Evolutionary conservation across 2,888 invertebrate species (phyloP).

Genomic region (Cetonia aurata): DNA sequence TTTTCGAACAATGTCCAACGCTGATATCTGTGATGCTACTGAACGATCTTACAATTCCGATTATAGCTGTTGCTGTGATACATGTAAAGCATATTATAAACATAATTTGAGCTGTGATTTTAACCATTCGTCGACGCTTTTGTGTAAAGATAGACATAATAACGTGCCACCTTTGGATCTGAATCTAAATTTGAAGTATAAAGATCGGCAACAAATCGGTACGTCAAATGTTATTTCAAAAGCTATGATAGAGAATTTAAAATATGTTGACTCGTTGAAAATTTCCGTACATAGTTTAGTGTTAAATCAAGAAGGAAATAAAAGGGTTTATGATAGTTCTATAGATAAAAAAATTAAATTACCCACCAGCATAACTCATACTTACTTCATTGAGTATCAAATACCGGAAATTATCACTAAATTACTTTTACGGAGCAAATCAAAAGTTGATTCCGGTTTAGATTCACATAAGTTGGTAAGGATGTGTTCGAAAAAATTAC

Average conservation of each 20-base stretch:
- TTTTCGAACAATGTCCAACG: slow-evolving; percentile 64
- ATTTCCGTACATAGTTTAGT: slow-evolving; percentile 65
- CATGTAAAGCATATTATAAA: slow-evolving; percentile 60
- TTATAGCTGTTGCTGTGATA: slow-evolving; percentile 58
- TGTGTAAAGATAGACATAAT: slow-evolving; percentile 37
- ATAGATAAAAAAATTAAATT: slow-evolving; percentile 48
- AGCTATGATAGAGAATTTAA: slow-evolving; percentile 49
- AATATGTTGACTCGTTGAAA: slow-evolving; percentile 66
- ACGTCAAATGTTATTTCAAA: no score
- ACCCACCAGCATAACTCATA: slow-evolving; percentile 56
- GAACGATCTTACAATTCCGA: slow-evolving; percentile 54
- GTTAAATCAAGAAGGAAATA: slow-evolving; percentile 66
- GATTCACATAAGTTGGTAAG: slow-evolving; percentile 61
- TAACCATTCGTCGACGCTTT: slow-evolving; percentile 36
- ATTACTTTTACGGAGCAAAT: slow-evolving; percentile 54
- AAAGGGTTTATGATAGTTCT: slow-evolving; percentile 49
- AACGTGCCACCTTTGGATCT: slow-evolving; percentile 47
- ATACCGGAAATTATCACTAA: slow-evolving; percentile 61
- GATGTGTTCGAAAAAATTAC: slow-evolving; percentile 64
- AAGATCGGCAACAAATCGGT: neutral
- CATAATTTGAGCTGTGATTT: slow-evolving; percentile 47
- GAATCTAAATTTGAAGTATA: slow-evolving; percentile 17
- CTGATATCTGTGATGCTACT: slow-evolving; percentile 61
- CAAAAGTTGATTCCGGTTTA: slow-evolving; percentile 62
- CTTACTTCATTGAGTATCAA: slow-evolving; percentile 68